Evolutionary conservation across 1,140 invertebrate genomes (phyloP), one percentile per base, ranked within the genome.

Genomic region (Xylocopa sonorina): DNA sequence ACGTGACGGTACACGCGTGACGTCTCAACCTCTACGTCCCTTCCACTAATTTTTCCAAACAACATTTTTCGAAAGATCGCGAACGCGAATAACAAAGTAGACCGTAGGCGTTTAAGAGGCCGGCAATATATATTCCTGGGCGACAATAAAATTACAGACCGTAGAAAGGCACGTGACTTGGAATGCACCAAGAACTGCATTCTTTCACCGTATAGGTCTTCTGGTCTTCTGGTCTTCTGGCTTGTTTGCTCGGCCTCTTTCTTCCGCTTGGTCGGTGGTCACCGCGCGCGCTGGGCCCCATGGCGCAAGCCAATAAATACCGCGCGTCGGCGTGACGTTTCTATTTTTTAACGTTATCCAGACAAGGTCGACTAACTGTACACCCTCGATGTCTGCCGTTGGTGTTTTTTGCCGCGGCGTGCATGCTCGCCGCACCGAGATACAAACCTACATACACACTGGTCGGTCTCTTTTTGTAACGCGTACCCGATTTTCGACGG

Each of bases 301-400:
- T 83, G 78, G 72, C 79, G 78, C 81, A 72, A 87, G 80, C 78
- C 85, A 78, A 87, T 87, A 88, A 89, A 88, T 87, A 81, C 84
- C 86, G 77, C 82, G 84, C 86, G 87, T 85, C 82, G 84, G 81
- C 84, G 82, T 82, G 77, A 80, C 75, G 82, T 87, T 76, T 85
- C 88, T 87, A 62, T 87, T 85, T 87, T 83, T 87, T 50, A 78
- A 78, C 27, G 46, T 83, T 87, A 79, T 78, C 85, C 82, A 89
- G 88, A 89, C 90, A 91, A 91, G 90, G 90, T 89, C 90, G 89
- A 89, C 87, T 91, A 91, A 91, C 90, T 89, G 89, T 91, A 78
- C 14, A 88, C 80, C 79, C 85, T 78, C 78, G 75, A 83, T 87
- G 85, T 81, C 78, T 84, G 48, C 51, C 78, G 66, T n/a, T n/a